phyloP scores from a whole-genome alignment of 2,113 vertebrate genomes.

The Regulus satrapa region DNA sequence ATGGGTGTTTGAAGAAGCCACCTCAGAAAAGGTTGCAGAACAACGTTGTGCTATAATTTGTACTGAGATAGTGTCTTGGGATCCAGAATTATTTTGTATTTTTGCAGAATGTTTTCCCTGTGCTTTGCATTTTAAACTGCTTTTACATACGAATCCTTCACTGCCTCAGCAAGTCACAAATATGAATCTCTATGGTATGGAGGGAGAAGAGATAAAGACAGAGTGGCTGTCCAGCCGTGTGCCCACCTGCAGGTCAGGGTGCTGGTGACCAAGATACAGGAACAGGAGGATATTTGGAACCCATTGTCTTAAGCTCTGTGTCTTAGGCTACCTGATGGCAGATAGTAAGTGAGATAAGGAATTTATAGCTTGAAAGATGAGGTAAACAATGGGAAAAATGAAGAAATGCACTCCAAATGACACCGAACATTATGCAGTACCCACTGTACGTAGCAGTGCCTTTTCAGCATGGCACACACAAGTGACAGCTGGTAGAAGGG shows the following conservation, averaged over 20 bases:
- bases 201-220: neutral
- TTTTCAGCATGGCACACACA: neutral
- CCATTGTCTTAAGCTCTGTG: neutral
- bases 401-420: neutral
- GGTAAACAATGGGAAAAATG: neutral
- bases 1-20: neutral
- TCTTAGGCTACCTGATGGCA: neutral
- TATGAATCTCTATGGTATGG: accelerated
- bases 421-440: accelerated
- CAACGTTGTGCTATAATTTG: neutral
- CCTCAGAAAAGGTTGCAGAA: neutral
- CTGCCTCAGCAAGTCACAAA: neutral
- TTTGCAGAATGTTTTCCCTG: neutral
- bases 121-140: neutral
- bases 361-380: neutral
- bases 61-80: neutral
- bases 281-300: neutral
- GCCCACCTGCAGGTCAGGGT: neutral
- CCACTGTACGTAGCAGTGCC: accelerated
- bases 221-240: accelerated
- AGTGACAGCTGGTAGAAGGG: accelerated
- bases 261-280: neutral
- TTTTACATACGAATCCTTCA: neutral
- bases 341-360: neutral
- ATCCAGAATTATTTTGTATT: neutral